Conservation (phyloP, 2,113 vertebrate genomes). For the Macroglossus sobrinus region DNA sequence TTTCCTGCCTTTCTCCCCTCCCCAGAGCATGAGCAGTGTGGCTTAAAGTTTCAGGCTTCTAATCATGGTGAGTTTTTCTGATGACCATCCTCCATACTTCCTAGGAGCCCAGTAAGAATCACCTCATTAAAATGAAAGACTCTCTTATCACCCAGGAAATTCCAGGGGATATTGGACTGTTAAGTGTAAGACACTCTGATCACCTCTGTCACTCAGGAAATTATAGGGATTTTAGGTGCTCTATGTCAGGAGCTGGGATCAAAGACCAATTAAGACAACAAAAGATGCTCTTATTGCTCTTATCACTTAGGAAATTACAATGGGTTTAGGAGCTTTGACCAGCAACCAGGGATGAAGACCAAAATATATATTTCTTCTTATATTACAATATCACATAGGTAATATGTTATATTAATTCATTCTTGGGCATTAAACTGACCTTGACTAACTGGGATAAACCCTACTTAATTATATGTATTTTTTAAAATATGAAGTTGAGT, state of each 20-base stretch:
- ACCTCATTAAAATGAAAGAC: not conserved
- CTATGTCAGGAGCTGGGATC: not conserved
- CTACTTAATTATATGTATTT: not conserved
- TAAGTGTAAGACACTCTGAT: too few relatives aligned
- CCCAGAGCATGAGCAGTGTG: not conserved
- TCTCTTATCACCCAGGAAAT: not conserved
- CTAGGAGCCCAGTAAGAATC: not conserved
- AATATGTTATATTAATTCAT: not conserved
- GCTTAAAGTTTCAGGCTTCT: not conserved
- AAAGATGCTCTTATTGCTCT: not conserved
- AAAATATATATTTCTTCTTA: not conserved
- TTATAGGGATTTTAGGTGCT: not conserved
- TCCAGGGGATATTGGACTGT: too few relatives aligned
- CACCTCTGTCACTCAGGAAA: not conserved
- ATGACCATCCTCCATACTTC: too few relatives aligned
- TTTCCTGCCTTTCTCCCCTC: not conserved
- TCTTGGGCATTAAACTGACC: not conserved
- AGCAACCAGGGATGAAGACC: not conserved
- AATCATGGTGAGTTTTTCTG: not conserved
- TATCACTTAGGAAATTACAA: not conserved
- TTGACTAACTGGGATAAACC: not conserved
- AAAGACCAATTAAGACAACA: not conserved
- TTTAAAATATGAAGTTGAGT: not conserved
- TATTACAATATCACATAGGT: not conserved
- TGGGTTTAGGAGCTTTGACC: not conserved